Evolutionary conservation across 2,888 invertebrate species (phyloP), one percentile per base, ranked within the genome.

Genomic region (Cotesia congregata): DNA sequence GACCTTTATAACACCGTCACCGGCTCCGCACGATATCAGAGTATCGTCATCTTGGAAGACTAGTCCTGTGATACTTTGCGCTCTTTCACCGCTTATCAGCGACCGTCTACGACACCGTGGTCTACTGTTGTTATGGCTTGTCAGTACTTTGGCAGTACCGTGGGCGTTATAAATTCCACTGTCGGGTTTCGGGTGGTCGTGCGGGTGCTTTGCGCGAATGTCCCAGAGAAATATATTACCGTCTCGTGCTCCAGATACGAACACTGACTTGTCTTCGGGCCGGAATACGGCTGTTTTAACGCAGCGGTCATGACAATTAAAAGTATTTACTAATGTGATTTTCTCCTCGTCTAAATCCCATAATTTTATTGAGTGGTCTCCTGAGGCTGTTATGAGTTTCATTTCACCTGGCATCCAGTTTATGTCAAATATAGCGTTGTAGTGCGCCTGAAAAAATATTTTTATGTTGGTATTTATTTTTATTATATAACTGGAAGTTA

Each of bases 201-300:
- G 50, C 76, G 86, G 90, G 9, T 90, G 89, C 77, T 90, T 90
- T 30, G 91, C 91, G 80, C 95, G 90, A 0, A 92, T 92, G 87
- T 97, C 98, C 97, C 97, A 97, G 17, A 97, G 88, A 83, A 96
- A 93, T 17, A 97, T 94, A 82, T 94, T 94, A 0, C 97, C 97
- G 90, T 98, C 97, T 50, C 97, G 91, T 0, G 95, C 95, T 17
- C 97, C 97, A 0, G 96, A 96, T 0, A 96, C 96, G 90, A 97
- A 96, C 1, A 96, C 93, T 74, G 93, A 93, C 86, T 90, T 88
- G 81, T 94, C 94, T 6, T 91, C 90, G 67, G 93, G 93, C 7
- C 94, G 91, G 86, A 96, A 95, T 1, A 93, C 94, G 0, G 94
- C 94, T 0, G 95, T 94, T 89, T 96, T 96, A 0, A 98, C 95